phyloP scores from a whole-genome alignment of 2,113 vertebrate species.

The Epinephelus lanceolatus region DNA sequence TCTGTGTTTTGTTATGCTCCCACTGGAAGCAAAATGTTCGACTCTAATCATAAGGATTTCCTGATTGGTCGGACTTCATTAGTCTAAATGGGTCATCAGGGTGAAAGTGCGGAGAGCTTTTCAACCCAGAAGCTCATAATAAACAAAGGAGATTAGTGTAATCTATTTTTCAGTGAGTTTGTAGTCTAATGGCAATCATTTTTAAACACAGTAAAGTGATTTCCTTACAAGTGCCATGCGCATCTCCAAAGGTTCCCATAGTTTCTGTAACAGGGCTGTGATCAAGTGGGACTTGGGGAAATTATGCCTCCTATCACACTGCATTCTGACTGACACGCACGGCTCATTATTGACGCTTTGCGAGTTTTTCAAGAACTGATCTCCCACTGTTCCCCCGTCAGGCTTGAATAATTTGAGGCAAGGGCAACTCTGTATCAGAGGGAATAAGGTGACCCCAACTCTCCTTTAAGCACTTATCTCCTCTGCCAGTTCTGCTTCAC shows the following conservation, averaged over 20 bases:
- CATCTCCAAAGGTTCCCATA: conserved; percentile 15
- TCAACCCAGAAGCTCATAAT: conserved; percentile 31
- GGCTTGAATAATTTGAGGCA: conserved; percentile 72
- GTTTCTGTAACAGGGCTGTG: conserved; percentile 36
- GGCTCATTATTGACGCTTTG: conserved; percentile 69
- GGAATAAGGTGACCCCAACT: conserved; percentile 75
- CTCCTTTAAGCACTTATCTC: conserved; percentile 78
- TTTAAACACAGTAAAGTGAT: conserved; percentile 23
- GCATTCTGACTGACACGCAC: conserved; percentile 42
- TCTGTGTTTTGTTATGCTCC: conserved; percentile 15
- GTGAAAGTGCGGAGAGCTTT: conserved; percentile 44
- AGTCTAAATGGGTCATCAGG: conserved; percentile 42
- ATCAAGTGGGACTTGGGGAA: conserved; percentile 38
- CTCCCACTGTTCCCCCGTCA: conserved; percentile 67
- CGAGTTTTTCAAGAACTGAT: conserved; percentile 57
- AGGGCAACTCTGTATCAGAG: conserved; percentile 73
- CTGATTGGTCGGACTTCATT: conserved; percentile 48
- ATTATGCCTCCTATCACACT: conserved; percentile 40
- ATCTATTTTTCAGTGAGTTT: conserved; percentile 47
- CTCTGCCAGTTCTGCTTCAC: conserved; percentile 73
- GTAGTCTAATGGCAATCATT: conserved; percentile 15
- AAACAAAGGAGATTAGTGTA: conserved; percentile 50
- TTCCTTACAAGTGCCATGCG: conserved; percentile 23
- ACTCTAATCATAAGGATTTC: conserved; percentile 42
- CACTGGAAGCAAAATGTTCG: conserved; percentile 23